Evolutionary conservation across 2,113 vertebrate genomes (phyloP).

Genomic region (Crotalus viridis): DNA sequence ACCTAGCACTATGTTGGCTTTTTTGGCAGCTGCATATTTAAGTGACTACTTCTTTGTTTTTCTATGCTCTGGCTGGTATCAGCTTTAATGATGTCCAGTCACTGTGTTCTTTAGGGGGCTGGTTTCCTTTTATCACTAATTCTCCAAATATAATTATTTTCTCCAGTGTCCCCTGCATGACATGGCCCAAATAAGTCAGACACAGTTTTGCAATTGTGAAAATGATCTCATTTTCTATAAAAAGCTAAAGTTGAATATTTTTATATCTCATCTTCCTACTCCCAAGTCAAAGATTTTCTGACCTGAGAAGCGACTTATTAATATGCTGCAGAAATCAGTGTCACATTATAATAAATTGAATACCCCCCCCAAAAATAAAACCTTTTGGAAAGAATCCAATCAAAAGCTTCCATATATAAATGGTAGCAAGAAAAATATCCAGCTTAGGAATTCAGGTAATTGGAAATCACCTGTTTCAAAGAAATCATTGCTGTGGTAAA

Average conservation of each 20-base stretch:
- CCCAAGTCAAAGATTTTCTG: neutral
- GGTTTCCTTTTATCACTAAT: neutral
- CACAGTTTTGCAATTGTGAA: neutral
- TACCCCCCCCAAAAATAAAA: neutral
- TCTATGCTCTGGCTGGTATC: neutral
- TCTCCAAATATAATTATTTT: neutral
- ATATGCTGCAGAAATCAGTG: neutral
- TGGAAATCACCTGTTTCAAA: neutral
- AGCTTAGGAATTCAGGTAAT: neutral
- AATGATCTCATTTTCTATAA: neutral
- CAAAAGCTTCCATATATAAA: neutral
- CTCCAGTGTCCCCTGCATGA: neutral
- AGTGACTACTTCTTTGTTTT: neutral
- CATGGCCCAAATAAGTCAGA: neutral
- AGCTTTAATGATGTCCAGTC: neutral
- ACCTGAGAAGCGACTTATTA: neutral
- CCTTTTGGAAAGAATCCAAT: neutral
- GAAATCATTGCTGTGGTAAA: neutral
- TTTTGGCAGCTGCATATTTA: no score
- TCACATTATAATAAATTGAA: neutral
- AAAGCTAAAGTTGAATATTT: neutral
- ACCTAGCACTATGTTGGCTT: no score
- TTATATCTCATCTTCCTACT: neutral
- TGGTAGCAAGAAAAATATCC: neutral
- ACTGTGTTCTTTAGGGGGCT: neutral